phyloP scores from a whole-genome alignment of 2,888 invertebrate species.

The Bimastos eiseni region DNA sequence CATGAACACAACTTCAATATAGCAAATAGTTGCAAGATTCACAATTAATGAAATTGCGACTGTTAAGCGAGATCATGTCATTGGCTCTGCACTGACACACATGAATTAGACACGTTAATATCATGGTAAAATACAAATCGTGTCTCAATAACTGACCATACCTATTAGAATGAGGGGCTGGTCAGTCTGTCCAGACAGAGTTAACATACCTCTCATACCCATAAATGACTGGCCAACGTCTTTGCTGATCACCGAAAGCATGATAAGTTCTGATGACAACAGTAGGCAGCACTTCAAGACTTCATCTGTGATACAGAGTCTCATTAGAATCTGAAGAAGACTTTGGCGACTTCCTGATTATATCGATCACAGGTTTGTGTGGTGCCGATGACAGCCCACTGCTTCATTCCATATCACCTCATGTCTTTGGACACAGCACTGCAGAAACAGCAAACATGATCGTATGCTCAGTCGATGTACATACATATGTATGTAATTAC shows the following conservation, averaged over 20 bases:
- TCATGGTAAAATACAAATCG: not conserved
- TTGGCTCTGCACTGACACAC: not conserved
- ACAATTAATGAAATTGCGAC: not conserved
- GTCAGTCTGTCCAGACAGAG: not conserved
- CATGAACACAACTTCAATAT: not conserved
- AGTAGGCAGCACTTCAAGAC: not conserved
- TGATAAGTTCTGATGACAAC: not conserved
- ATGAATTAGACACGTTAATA: slow-evolving; percentile 2
- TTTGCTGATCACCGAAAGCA: not conserved
- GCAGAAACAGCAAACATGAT: not conserved
- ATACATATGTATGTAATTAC: no score
- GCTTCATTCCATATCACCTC: not conserved
- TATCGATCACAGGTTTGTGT: slow-evolving; percentile 19
- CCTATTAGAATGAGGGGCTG: not conserved
- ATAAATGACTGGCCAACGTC: not conserved
- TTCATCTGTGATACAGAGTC: not conserved
- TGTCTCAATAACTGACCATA: not conserved
- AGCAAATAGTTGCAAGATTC: not conserved
- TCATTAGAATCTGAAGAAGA: not conserved
- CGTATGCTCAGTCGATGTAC: no score
- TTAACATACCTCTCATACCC: not conserved
- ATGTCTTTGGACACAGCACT: slow-evolving; percentile 20
- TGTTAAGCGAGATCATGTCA: slow-evolving; percentile 8
- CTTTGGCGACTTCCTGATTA: slow-evolving; percentile 20
- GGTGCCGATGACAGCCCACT: not conserved